A percentile compares a stretch with the other conserved stretches of the same genome.
phyloP scores from a whole-genome alignment of 2,888 invertebrate genomes.

The Tethea ocularis region DNA sequence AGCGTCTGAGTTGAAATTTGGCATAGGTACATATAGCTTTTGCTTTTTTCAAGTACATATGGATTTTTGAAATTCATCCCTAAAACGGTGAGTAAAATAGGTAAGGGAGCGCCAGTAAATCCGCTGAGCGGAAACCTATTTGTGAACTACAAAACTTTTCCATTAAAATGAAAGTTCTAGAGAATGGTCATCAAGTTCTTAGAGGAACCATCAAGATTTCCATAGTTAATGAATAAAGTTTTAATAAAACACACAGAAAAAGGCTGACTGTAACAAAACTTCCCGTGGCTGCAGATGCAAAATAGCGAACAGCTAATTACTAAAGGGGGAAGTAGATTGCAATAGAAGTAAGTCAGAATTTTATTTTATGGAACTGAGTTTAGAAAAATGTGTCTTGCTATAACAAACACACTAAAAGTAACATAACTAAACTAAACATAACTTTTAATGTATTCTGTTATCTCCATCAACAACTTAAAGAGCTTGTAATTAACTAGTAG shows the following conservation, averaged over 20 bases:
- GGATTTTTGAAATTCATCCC: too few relatives aligned
- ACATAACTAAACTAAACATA: too few relatives aligned
- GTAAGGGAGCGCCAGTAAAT: background rate
- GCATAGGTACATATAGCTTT: too few relatives aligned
- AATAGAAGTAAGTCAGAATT: background rate
- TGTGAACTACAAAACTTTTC: background rate
- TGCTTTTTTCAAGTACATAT: too few relatives aligned
- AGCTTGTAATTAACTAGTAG: too few relatives aligned
- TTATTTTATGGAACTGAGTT: background rate
- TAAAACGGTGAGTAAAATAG: too few relatives aligned
- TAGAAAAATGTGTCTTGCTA: background rate
- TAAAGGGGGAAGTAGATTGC: background rate
- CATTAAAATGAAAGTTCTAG: background rate
- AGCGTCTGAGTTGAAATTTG: too few relatives aligned
- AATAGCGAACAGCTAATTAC: constrained; percentile 24
- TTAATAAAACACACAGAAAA: constrained; percentile 27
- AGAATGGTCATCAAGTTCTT: constrained; percentile 14
- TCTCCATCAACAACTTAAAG: too few relatives aligned
- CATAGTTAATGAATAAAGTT: constrained; percentile 29
- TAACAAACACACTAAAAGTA: too few relatives aligned
- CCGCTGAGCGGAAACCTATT: background rate
- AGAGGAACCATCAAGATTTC: constrained; percentile 22
- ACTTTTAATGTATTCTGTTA: background rate
- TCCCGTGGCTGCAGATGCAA: constrained; percentile 30
- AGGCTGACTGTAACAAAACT: constrained; percentile 17